Percentiles rank a stretch among this genome's conserved stretches.
Evolutionary conservation across 64 coral and sea anemone species (phyloP).

Genomic region (Orbicella faveolata): DNA sequence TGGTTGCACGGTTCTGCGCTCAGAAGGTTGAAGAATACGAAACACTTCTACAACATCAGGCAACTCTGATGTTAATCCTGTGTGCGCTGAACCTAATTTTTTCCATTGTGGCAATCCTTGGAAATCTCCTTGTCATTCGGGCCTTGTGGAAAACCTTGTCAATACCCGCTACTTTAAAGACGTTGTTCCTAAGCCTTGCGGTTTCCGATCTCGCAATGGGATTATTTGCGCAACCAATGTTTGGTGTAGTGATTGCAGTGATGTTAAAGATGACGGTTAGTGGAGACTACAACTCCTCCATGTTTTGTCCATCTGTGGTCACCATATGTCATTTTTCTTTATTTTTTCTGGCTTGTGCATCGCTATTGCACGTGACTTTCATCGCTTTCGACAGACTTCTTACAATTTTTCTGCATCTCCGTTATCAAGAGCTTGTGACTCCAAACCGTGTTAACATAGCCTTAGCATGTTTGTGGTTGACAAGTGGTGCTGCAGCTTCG

Average conservation of each 20-base stretch:
- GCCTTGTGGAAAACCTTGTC: not conserved
- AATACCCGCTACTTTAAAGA: not conserved
- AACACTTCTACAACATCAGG: not conserved
- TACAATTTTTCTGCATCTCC: constrained; percentile 20
- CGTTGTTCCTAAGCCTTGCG: constrained; percentile 4
- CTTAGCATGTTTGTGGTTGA: constrained; percentile 19
- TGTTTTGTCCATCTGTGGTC: not conserved
- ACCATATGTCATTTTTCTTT: not conserved
- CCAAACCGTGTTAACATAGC: not conserved
- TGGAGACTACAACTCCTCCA: not conserved
- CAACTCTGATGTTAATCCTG: not conserved
- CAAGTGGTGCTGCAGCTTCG: not conserved
- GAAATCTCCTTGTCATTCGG: not conserved
- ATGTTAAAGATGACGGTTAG: not conserved
- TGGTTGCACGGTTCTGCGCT: not conserved
- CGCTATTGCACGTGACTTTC: constrained; percentile 12
- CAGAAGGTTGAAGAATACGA: not conserved
- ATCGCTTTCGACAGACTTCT: constrained; percentile 52
- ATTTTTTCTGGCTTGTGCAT: constrained; percentile 5
- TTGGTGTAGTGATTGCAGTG: not conserved
- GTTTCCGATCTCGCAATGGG: constrained; percentile 20
- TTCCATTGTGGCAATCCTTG: not conserved
- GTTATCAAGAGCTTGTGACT: constrained; percentile 51
- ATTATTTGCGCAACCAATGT: not conserved
- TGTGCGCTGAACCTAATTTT: not conserved